A percentile compares a stretch with the other conserved stretches of the same genome.
These are phyloP conservation scores for Cephus nigrinus DNA, from an alignment of 2,888 invertebrate genomes.

Conservation along the genomic window DNA sequence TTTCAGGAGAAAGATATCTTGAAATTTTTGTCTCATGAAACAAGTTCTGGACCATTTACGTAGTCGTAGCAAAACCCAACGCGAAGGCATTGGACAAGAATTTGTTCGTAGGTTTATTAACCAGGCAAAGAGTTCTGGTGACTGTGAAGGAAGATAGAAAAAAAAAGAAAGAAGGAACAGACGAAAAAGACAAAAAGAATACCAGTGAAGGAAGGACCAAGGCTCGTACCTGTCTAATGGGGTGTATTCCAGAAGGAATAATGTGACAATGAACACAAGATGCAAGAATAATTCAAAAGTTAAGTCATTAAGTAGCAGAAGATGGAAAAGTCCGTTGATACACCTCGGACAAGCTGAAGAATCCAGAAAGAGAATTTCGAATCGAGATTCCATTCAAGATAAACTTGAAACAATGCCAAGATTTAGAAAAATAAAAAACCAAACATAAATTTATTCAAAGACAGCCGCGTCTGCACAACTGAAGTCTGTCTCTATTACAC, in stretches of 20 bases:
- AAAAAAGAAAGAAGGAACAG: too few species aligned
- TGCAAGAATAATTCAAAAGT: slow-evolving; percentile 57
- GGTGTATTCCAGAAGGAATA: slow-evolving; percentile 36
- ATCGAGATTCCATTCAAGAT: too few species aligned
- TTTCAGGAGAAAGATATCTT: slow-evolving; percentile 32
- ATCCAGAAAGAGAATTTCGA: too few species aligned
- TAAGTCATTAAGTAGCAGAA: slow-evolving; percentile 48
- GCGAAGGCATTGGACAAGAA: too few species aligned
- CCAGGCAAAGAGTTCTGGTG: background rate
- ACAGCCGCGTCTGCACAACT: too few species aligned
- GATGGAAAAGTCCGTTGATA: slow-evolving; percentile 28
- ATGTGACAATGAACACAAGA: slow-evolving; percentile 58
- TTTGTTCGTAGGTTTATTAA: background rate
- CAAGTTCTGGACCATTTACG: slow-evolving; percentile 17
- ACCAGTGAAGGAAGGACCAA: background rate
- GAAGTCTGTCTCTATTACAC: too few species aligned
- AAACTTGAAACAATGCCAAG: too few species aligned
- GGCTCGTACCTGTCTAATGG: background rate
- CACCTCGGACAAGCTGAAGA: too few species aligned
- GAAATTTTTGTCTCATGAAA: slow-evolving; percentile 36
- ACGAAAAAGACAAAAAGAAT: too few species aligned
- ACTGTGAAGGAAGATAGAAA: too few species aligned
- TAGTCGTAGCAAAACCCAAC: background rate
- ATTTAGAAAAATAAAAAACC: too few species aligned
- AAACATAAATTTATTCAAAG: too few species aligned